Conservation (phyloP, 2,113 vertebrate genomes). For the Neotoma lepida region DNA sequence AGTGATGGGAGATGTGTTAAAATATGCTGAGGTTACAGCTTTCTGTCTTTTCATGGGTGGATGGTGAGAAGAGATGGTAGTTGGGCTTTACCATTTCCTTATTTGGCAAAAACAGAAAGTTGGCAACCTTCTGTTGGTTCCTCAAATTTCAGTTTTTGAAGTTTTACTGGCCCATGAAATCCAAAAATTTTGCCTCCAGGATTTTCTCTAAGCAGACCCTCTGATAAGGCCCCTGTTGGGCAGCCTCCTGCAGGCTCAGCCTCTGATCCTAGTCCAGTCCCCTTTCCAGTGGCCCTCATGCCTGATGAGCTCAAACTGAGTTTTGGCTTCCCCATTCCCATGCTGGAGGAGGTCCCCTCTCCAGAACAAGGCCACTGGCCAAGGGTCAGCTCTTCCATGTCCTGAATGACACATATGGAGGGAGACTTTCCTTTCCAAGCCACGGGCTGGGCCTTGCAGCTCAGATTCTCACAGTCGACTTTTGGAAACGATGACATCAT, state of each 20-base stretch:
- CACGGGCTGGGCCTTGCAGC: neutral
- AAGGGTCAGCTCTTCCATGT: neutral
- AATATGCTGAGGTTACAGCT: slow-evolving; percentile 28
- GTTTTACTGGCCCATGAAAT: slow-evolving; percentile 58
- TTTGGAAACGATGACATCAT: slow-evolving; percentile 18
- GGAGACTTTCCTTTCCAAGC: neutral
- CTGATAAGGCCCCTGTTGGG: neutral
- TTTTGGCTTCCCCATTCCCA: neutral
- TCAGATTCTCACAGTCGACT: neutral
- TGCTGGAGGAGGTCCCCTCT: neutral
- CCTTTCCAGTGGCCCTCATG: neutral
- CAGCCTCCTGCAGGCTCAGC: neutral
- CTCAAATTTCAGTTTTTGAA: slow-evolving; percentile 69
- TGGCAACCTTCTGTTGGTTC: slow-evolving; percentile 59
- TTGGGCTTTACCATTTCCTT: slow-evolving; percentile 59
- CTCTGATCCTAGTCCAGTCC: neutral
- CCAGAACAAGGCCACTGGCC: neutral
- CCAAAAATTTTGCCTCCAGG: slow-evolving; percentile 53
- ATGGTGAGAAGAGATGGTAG: slow-evolving; percentile 7
- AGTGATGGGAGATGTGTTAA: neutral
- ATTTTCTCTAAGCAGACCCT: slow-evolving; percentile 45
- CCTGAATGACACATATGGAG: neutral
- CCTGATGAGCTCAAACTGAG: rapidly evolving
- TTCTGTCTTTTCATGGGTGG: slow-evolving; percentile 52
- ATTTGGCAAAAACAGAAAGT: slow-evolving; percentile 73